phyloP scores from a whole-genome alignment of 2,113 vertebrate genomes.

The Aptenodytes forsteri region DNA sequence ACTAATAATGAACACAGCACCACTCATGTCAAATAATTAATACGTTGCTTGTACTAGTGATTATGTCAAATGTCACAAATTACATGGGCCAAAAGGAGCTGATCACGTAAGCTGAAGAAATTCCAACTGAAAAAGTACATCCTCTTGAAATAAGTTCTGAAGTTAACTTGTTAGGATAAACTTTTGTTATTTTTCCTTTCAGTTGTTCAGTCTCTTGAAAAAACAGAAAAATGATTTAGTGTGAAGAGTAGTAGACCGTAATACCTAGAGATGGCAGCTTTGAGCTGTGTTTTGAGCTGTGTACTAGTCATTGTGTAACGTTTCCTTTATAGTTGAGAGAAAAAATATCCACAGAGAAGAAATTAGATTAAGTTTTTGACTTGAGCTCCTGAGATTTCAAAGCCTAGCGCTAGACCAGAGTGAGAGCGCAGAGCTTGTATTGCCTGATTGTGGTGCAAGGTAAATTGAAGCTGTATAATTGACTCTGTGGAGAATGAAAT shows the following conservation, averaged over 20 bases:
- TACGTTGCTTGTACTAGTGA: neutral
- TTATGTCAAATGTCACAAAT: neutral
- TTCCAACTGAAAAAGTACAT: neutral
- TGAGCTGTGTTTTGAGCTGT: slow-evolving; percentile 31
- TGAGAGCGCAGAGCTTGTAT: neutral
- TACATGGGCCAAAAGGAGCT: neutral
- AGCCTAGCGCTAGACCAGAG: neutral
- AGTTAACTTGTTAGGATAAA: neutral
- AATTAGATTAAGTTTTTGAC: slow-evolving; percentile 54
- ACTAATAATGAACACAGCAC: neutral
- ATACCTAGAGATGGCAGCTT: slow-evolving; percentile 58
- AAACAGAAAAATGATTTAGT: neutral
- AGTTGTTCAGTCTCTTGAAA: neutral
- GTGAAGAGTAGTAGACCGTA: neutral
- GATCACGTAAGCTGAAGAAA: neutral
- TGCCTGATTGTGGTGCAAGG: neutral
- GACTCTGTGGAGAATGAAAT: slow-evolving; percentile 37
- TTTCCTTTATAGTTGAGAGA: neutral
- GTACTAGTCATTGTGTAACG: neutral
- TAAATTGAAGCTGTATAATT: slow-evolving; percentile 40
- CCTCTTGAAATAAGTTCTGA: neutral
- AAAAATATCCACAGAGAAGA: slow-evolving; percentile 28
- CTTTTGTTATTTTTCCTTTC: neutral
- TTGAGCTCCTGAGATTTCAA: slow-evolving; percentile 52
- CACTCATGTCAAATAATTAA: neutral